Evolutionary conservation across 2,113 vertebrate species (phyloP).

Genomic region (Ageneiosus marmoratus): DNA sequence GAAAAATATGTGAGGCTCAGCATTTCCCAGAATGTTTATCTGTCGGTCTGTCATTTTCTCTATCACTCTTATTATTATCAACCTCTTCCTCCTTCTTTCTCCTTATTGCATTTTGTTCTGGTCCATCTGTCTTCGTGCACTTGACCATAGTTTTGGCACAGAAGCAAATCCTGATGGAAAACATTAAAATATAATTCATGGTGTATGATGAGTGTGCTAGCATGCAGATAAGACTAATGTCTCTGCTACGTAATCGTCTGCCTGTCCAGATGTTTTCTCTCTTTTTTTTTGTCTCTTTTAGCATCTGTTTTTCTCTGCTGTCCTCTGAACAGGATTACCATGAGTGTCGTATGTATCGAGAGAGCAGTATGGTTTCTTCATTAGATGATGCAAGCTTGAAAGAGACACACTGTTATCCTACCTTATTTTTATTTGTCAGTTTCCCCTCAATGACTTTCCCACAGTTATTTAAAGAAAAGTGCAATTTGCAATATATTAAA

Average conservation of each 20-base stretch:
- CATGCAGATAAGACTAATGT: conserved; percentile 52
- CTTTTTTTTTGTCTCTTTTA: conserved; percentile 29
- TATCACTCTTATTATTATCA: conserved; percentile 14
- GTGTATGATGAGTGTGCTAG: conserved; percentile 45
- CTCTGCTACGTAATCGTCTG: conserved; percentile 43
- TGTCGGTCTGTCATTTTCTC: conserved; percentile 12
- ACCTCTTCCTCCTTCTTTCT: conserved; percentile 12
- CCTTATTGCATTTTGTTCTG: conserved; percentile 21
- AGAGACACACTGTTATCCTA: conserved; percentile 41
- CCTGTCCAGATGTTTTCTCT: conserved; percentile 48
- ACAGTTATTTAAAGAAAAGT: neutral
- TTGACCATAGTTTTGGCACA: conserved; percentile 39
- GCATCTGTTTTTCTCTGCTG: conserved; percentile 44
- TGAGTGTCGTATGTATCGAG: conserved; percentile 34
- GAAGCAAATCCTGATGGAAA: conserved; percentile 39
- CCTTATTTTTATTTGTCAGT: neutral
- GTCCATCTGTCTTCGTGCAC: conserved; percentile 45
- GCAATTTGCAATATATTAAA: neutral
- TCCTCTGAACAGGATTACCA: conserved; percentile 38
- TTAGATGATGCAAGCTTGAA: conserved; percentile 55
- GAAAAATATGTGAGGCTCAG: conserved; percentile 9
- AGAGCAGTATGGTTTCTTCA: conserved; percentile 42
- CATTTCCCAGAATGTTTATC: conserved; percentile 21
- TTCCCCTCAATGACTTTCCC: conserved; percentile 4
- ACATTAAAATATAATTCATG: conserved; percentile 51